Evolutionary conservation across 2,797 vertebrate species (phyloP), one percentile per base, ranked within the genome.

Genomic region (Pangasius macronema): DNA sequence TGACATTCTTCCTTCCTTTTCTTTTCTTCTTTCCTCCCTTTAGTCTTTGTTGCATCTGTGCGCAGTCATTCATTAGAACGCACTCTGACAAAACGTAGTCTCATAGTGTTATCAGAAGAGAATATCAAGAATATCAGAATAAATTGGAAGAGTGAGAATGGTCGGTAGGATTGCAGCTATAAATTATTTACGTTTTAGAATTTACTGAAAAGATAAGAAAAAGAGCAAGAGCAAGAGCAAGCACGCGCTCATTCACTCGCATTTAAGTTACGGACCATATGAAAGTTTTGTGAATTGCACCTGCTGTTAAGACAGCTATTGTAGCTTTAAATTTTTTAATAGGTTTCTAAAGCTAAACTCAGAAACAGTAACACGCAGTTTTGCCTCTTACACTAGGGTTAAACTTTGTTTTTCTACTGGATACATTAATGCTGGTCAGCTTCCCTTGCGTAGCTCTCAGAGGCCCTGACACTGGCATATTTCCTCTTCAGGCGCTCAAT

Each of bases 1-100:
- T 75, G 68, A 83, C 84, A 85, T 82, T 86, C 70, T 72, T 72
- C 77, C 85, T 81, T 80, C n/a, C 88, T 84, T 63, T 70, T 59
- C 90, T 51, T 72, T 63, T 76, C 84, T 73, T 61, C 55, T 87
- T 80, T 39, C 33, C 55, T 80, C 33, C 20, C 30, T n/a, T 49
- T 36, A 33, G 39, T 30, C 68, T 83, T 36, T 67, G 59, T 67
- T 83, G n/a, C 55, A 46, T 55, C 84, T 51, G 63, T 86, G 72
- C 4, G 20, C 1, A 0, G 68, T 85, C 75, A 80, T 63, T 79
- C 22, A 55, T 16, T 18, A 55, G 67, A 55, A 68, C 18, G 22
- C 5, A 3, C 53, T 59, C 51, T 57, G 53, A 57, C 20, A 36
- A 57, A 59, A 80, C 49, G 30, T 0, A 61, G 18, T 13, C 7